Base-by-base conservation (phyloP, 2,797 vertebrate species). In the Merluccius polli region DNA sequence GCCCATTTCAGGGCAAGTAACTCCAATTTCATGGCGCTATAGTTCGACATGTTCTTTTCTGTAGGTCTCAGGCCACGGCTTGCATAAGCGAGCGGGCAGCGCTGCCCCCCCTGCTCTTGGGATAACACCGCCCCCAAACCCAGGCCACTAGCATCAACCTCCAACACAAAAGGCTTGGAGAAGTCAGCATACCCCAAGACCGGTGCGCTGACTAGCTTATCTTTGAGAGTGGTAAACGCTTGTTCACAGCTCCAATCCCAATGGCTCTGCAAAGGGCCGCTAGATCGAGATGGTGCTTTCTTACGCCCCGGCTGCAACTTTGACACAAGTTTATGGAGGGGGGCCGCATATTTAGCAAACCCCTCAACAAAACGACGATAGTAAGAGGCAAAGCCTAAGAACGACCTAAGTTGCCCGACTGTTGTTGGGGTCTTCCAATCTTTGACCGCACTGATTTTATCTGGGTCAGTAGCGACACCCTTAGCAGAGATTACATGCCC, bases 401-500 rank as follows among this genome's bases (percentile, higher is more conserved):
- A 69, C 15, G n/a, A 69, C 27, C 27, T 7, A 2, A 69, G 29
- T 27, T 69, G 11, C 15, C 5, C 30, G 27, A 15, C 21, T 29
- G 32, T 59, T 8, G n/a, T 63, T 1, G 63, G 75, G 1, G 27
- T 16, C 27, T 13, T 33, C 78, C 78, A 80, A 4, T 44, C 71
- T 5, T 15, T 27, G 16, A 75, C 74, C 15, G 75, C 80, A 13
- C 18, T 16, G 10, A 74, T 74, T 72, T 73, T 76, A 2, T 30
- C 32, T 0, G 77, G 72, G 38, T 82, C 77, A 29, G 77, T 79
- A 0, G 73, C 68, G 13, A 85, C 79, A 0, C 75, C 75, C n/a
- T 73, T 24, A 2, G 67, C 4, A 6, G 63, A 77, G 0, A 78
- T 71, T 4, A 82, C 63, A 68, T 81, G 59, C 4, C 76, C 76